Evolutionary conservation across 2,888 invertebrate species (phyloP).

Genomic region (Cheilosia soror): DNA sequence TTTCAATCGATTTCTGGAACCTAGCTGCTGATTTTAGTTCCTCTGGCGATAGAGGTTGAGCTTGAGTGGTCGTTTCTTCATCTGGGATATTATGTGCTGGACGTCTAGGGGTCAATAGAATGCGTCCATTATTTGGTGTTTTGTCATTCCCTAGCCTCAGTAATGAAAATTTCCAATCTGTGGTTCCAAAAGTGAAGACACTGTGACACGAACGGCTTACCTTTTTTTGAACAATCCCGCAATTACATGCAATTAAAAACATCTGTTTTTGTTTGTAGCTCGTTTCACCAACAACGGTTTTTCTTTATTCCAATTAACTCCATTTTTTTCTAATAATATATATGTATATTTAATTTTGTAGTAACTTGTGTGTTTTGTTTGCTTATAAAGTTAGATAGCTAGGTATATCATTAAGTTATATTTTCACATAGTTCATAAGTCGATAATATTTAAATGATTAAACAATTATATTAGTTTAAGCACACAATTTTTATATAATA

Average conservation of each 20-base stretch:
- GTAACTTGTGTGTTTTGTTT: slow-evolving; percentile 23
- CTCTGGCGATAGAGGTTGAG: too few relatives aligned
- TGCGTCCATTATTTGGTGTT: too few relatives aligned
- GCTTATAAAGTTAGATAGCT: slow-evolving; percentile 5
- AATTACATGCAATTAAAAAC: slow-evolving; percentile 21
- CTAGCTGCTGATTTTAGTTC: too few relatives aligned
- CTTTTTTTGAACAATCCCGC: not conserved
- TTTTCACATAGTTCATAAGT: slow-evolving; percentile 19
- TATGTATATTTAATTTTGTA: slow-evolving; percentile 51
- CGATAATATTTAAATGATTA: not conserved
- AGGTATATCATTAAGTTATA: slow-evolving; percentile 3
- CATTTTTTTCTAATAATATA: slow-evolving; percentile 52
- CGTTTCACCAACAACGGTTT: slow-evolving; percentile 80
- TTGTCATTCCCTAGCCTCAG: too few relatives aligned
- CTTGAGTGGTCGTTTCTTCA: too few relatives aligned
- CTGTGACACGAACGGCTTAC: not conserved
- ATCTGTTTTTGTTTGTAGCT: slow-evolving; percentile 78
- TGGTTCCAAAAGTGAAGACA: too few relatives aligned
- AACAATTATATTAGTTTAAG: slow-evolving; percentile 15
- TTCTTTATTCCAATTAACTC: slow-evolving; percentile 65
- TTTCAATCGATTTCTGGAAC: too few relatives aligned
- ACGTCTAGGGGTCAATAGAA: too few relatives aligned
- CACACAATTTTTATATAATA: not conserved
- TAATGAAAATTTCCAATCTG: too few relatives aligned
- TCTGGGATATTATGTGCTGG: too few relatives aligned